Base-by-base conservation (phyloP, 2,888 invertebrate genomes). In the Diarsia dahlii region DNA sequence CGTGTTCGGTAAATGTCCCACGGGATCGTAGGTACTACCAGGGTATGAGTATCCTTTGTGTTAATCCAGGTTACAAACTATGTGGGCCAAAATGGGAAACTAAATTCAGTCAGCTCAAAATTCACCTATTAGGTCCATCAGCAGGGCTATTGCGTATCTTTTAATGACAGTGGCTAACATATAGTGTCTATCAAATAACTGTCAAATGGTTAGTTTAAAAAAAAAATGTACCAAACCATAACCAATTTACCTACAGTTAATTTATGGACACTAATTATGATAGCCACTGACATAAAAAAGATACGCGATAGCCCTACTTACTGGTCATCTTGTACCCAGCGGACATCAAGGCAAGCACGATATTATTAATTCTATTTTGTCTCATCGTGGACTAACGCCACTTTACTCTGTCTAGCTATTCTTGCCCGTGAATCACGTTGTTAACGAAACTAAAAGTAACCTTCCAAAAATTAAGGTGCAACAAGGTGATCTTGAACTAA, bases 401-500 rank as follows among this genome's bases (percentile, higher is more conserved):
- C 13, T 23, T 73, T 39, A 1, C 23, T 60, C 71, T 12, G 18
- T 58, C 58, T 50, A 18, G n/a, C 5, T 54, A 34, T 23, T n/a
- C 34, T 67, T n/a, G 10, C 20, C 45, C 13, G 50, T 58, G 50
- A 63, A 50, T 70, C 23, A 71, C 34, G 71, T 15, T 39, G 46
- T 8, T n/a, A 56, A 74, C 13, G 23, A 70, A 65, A 63, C 15
- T 34, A 60, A 69, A 65, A 9, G 20, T 23, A 56, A 82, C 70
- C 71, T 66, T 54, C 64, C 15, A n/a, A 69, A 69, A 66, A 52
- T 54, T 13, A 50, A 58, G 77, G 78, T 67, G 73, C 58, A 75
- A 68, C 62, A 78, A 68, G 65, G 18, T 76, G 77, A 28, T 83
- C 81, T 78, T 82, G 83, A 76, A 81, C 83, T 71, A 81, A 76